Base-by-base conservation (phyloP, 2,888 invertebrate genomes). In the Apeira syringaria region DNA sequence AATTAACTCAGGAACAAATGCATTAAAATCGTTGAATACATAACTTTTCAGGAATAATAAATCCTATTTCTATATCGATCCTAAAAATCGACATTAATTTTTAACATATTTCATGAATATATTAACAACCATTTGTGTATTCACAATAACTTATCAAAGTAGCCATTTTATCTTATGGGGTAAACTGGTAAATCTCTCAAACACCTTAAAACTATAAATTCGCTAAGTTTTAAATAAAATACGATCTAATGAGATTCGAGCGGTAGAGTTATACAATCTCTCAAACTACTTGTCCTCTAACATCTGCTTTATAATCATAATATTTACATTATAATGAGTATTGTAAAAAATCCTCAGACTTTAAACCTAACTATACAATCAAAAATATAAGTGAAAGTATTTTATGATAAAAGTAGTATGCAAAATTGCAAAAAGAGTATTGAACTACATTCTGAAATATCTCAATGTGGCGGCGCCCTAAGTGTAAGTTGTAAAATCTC, bases 1-100 rank as follows among this genome's bases (percentile, higher is more conserved):
- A 82, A 79, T 85, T 84, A 88, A 85, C 81, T 88, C 89, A 89
- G 89, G 89, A 89, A 89, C 89, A 88, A 89, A 89, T 89, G 89
- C 89, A 89, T 85, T 87, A 87, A 77, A 87, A 85, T 87, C 82
- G 73, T 83, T 85, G 79, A 78, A 82, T 81, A 56, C 53, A 52
- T 80, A 69, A 65, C 59, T 61, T 57, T 68, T 68, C 61, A 46
- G 39, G 53, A 64, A 56, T 72, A 75, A 80, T 77, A 78, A 75
- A 79, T 70, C 68, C 47, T 34, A 74, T 83, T 83, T 81, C 68
- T 74, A 82, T 72, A 67, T 78, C 74, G 74, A 81, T 74, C 71
- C 76, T 69, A 78, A 72, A 73, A 74, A 77, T 71, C 73, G 85
- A 85, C 79, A 74, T 46, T 33, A 52, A 41, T 46, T 68, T 66